phyloP scores from a whole-genome alignment of 2,797 vertebrate species.

The Kryptopterus vitreolus region DNA sequence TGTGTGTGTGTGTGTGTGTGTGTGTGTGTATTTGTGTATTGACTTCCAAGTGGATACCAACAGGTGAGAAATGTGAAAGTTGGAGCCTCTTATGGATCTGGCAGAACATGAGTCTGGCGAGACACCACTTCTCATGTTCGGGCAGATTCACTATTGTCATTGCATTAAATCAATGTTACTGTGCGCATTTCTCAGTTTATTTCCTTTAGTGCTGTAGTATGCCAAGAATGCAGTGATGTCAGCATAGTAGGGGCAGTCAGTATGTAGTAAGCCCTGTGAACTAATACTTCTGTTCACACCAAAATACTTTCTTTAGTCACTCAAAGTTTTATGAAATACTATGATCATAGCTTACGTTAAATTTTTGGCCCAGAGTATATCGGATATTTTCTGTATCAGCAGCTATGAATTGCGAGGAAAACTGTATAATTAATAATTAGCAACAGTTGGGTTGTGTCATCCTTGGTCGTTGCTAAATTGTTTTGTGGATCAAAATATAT shows the following conservation, averaged over 20 bases:
- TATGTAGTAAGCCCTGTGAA: conserved; percentile 1
- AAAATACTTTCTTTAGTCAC: not conserved
- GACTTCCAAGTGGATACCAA: too few species aligned
- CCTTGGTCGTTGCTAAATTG: not conserved
- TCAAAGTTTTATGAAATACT: not conserved
- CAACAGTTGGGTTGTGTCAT: not conserved
- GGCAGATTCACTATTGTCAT: conserved; percentile 25
- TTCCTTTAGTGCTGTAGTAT: conserved; percentile 37
- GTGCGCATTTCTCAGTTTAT: not conserved
- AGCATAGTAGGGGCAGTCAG: not conserved
- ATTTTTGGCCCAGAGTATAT: not conserved
- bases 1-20: too few species aligned
- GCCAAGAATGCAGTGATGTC: conserved; percentile 53
- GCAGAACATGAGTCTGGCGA: not conserved
- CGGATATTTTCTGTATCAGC: not conserved
- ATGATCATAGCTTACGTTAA: not conserved
- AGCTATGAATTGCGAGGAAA: not conserved
- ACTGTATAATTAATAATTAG: not conserved
- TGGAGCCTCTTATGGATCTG: not conserved
- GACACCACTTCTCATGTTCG: conserved; percentile 25
- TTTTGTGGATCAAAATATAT: not conserved
- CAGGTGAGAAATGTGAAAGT: conserved; percentile 9
- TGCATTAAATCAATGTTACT: conserved; percentile 27
- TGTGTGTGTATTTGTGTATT: too few species aligned
- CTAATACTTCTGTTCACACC: not conserved